These are phyloP conservation scores for Grammomys dolichurus DNA, from an alignment of 2,113 vertebrate species.

Conservation along the genomic window DNA sequence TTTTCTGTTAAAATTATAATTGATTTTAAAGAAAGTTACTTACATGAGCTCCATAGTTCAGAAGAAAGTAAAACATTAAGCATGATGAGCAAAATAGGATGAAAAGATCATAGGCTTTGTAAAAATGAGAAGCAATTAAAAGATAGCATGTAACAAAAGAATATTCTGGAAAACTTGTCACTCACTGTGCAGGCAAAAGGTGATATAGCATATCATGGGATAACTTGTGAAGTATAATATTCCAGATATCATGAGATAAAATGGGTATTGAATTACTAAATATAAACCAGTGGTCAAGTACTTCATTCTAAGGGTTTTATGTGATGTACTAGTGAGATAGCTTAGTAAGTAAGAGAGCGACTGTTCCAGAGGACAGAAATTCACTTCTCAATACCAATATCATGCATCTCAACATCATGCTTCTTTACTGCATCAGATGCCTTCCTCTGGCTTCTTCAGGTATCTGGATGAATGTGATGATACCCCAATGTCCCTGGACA, in stretches of 20 bases:
- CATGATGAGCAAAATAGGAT: not conserved
- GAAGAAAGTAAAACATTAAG: not conserved
- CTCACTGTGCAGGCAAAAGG: not conserved
- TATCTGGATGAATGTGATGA: not conserved
- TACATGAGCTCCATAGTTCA: not conserved
- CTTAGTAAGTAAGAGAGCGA: too few species aligned
- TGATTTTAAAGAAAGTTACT: not conserved
- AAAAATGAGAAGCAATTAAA: conserved; percentile 3
- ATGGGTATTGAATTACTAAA: not conserved
- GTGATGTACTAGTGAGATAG: too few species aligned
- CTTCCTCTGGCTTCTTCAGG: not conserved
- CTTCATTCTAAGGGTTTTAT: not conserved
- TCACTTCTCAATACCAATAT: not conserved
- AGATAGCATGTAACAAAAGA: not conserved
- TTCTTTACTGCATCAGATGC: too few species aligned
- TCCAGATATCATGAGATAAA: not conserved
- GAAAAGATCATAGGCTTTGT: not conserved
- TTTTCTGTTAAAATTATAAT: conserved; percentile 15
- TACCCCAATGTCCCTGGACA: too few species aligned
- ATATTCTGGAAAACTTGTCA: not conserved
- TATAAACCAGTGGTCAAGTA: not conserved
- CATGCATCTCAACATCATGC: not conserved
- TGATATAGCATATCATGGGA: not conserved
- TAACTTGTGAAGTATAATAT: not conserved
- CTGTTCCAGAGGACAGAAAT: not conserved